phyloP scores from a whole-genome alignment of 2,888 invertebrate genomes.

The Sesamia inferens region DNA sequence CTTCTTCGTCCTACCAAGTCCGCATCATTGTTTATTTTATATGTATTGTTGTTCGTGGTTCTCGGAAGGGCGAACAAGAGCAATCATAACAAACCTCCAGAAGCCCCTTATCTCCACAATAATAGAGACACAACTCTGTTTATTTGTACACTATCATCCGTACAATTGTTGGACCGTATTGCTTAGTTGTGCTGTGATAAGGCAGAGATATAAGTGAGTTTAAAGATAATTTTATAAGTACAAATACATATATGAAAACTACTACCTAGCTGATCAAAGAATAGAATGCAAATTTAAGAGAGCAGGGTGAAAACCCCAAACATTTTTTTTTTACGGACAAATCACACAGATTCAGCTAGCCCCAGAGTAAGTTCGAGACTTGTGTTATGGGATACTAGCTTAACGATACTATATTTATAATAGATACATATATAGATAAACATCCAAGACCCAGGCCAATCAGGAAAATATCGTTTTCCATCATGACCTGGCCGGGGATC shows the following conservation, averaged over 20 bases:
- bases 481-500: too few relatives aligned
- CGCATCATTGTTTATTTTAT: constrained; percentile 66
- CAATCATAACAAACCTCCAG: constrained; percentile 49
- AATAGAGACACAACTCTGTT: constrained; percentile 49
- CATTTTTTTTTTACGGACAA: too few relatives aligned
- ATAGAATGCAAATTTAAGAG: background rate
- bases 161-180: constrained; percentile 14
- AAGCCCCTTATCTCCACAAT: constrained; percentile 52
- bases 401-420: too few relatives aligned
- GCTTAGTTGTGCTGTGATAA: background rate
- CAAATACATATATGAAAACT: too few relatives aligned
- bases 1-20: constrained; percentile 24
- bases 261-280: too few relatives aligned
- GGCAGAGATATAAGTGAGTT: background rate
- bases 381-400: too few relatives aligned
- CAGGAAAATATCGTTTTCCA: too few relatives aligned
- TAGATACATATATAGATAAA: too few relatives aligned
- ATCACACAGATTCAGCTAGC: too few relatives aligned
- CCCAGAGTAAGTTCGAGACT: too few relatives aligned
- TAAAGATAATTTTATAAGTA: too few relatives aligned
- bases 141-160: constrained; percentile 57
- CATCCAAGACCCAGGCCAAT: too few relatives aligned
- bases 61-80: constrained; percentile 69
- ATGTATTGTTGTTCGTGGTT: constrained; percentile 66
- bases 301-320: background rate